phyloP scores from a whole-genome alignment of 35 echinoderm and acorn worm species.

The Strongylocentrotus purpuratus region DNA sequence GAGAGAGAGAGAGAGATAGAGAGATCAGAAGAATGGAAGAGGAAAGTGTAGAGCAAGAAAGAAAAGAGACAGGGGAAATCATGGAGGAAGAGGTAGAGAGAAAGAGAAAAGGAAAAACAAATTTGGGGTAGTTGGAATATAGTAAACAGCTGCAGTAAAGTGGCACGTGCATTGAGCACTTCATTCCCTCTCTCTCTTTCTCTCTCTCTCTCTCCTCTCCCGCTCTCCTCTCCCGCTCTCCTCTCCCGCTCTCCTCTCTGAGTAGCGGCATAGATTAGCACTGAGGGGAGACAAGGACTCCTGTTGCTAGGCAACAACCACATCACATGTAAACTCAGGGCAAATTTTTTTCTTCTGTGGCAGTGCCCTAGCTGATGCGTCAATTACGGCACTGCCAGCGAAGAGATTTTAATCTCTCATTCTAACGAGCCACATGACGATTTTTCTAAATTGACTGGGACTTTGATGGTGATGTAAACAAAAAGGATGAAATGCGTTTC shows the following conservation, averaged over 20 bases:
- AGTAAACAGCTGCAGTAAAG: neutral
- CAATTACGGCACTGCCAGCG: neutral
- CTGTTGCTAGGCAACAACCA: slow-evolving; percentile 46
- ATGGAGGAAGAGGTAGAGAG: neutral
- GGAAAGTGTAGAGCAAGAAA: neutral
- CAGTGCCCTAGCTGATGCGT: neutral
- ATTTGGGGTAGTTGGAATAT: neutral
- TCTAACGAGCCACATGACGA: neutral
- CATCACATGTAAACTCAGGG: slow-evolving; percentile 48
- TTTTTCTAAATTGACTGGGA: neutral
- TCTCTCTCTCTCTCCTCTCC: neutral
- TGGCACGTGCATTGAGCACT: neutral
- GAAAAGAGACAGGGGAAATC: neutral
- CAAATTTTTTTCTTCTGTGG: slow-evolving; percentile 1
- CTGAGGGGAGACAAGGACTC: neutral
- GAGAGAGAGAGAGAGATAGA: neutral
- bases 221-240: neutral
- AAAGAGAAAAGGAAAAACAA: neutral
- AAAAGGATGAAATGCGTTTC: neutral
- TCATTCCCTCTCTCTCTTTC: neutral
- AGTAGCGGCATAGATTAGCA: slow-evolving; percentile 16
- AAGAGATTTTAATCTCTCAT: neutral
- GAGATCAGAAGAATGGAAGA: neutral
- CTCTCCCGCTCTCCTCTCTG: neutral
- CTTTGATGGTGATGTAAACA: neutral